Conservation (phyloP, 2,888 invertebrate species). For the Cryptops parisi region DNA sequence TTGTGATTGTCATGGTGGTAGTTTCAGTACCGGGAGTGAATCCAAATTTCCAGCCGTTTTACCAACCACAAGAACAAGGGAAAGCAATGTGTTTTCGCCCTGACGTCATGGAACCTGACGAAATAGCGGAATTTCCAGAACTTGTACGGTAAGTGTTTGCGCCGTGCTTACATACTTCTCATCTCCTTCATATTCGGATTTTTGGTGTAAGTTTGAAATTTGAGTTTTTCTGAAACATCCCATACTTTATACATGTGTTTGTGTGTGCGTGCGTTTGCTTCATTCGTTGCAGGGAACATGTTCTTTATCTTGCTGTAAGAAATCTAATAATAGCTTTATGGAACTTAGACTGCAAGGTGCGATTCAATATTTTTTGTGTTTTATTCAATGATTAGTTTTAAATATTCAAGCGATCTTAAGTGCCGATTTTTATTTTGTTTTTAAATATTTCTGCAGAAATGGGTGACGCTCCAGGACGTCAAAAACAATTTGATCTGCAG, state of each 20-base stretch:
- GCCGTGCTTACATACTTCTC: too few species aligned
- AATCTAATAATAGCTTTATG: conserved; percentile 34
- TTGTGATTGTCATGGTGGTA: too few species aligned
- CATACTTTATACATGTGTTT: not conserved
- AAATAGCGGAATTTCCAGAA: conserved; percentile 30
- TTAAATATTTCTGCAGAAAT: conserved; percentile 25
- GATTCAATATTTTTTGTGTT: too few species aligned
- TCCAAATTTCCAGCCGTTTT: conserved; percentile 26
- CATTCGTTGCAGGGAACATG: conserved; percentile 21
- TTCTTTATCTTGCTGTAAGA: conserved; percentile 32
- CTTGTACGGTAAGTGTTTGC: conserved; percentile 23
- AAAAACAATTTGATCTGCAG: conserved; percentile 29
- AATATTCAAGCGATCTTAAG: too few species aligned
- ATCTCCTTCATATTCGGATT: too few species aligned
- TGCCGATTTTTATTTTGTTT: too few species aligned
- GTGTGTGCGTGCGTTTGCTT: not conserved
- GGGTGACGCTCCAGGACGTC: conserved; percentile 29
- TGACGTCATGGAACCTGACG: conserved; percentile 32
- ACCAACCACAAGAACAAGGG: conserved; percentile 24
- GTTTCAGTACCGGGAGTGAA: conserved; percentile 14
- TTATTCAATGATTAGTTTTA: too few species aligned
- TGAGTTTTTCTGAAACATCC: too few species aligned
- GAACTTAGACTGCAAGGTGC: conserved; percentile 31
- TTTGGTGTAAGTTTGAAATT: too few species aligned
- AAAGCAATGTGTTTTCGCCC: conserved; percentile 29